A percentile compares a stretch with the other conserved stretches of the same genome.
Evolutionary conservation across 2,888 invertebrate genomes (phyloP).

Genomic region (Apamea crenata): DNA sequence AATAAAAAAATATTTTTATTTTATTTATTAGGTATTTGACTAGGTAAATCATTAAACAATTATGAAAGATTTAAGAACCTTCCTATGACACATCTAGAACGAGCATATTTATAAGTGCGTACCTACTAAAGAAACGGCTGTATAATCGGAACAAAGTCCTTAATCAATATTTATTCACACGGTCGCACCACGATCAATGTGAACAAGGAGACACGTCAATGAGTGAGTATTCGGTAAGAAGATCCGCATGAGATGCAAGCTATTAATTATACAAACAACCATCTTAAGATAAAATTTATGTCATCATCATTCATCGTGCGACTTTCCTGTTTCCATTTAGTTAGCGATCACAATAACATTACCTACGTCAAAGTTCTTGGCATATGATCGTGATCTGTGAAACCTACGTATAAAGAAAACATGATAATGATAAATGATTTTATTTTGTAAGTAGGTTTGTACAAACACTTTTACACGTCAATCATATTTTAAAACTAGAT

Average conservation of each 20-base stretch:
- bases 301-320: slow-evolving; percentile 18
- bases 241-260: slow-evolving; percentile 1
- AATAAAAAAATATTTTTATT: too few relatives aligned
- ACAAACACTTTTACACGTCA: too few relatives aligned
- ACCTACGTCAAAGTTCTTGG: slow-evolving; percentile 20
- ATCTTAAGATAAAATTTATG: slow-evolving; percentile 6
- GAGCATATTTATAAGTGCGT: too few relatives aligned
- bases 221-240: slow-evolving; percentile 19
- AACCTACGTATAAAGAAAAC: neutral
- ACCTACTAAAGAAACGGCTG: neutral
- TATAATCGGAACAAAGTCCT: neutral
- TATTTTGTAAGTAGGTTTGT: too few relatives aligned
- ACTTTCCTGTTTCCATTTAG: slow-evolving; percentile 39
- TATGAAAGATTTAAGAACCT: neutral
- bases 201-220: slow-evolving; percentile 24
- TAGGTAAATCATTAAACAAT: neutral
- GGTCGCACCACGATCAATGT: neutral
- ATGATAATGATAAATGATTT: too few relatives aligned
- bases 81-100: neutral
- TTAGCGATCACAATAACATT: slow-evolving; percentile 34
- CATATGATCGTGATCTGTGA: slow-evolving; percentile 11
- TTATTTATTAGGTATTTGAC: too few relatives aligned
- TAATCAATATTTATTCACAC: slow-evolving; percentile 8
- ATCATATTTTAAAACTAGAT: too few relatives aligned
- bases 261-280: slow-evolving; percentile 14